phyloP scores from a whole-genome alignment of 2,797 vertebrate genomes.

The Spinus olivaceus region DNA sequence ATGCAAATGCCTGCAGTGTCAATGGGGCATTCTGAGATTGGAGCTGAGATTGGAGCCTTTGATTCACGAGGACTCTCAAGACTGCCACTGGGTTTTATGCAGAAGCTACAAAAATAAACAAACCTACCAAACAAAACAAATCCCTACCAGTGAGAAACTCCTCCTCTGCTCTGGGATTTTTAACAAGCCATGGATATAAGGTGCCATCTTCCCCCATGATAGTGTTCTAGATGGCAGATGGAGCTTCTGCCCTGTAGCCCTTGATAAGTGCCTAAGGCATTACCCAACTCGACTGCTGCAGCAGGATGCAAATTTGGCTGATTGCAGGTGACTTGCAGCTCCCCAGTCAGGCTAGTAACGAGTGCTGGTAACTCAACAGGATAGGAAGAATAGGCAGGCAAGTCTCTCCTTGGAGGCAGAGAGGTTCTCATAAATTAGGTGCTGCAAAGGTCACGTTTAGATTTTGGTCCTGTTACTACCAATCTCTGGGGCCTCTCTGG shows the following conservation, averaged over 20 bases:
- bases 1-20: background rate
- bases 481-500: background rate
- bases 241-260: background rate
- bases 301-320: background rate
- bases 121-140: background rate
- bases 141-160: background rate
- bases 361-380: background rate
- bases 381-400: background rate
- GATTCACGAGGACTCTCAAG: background rate
- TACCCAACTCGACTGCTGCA: rapidly evolving
- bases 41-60: background rate
- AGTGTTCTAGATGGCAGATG: background rate
- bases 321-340: background rate
- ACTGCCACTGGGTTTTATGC: background rate
- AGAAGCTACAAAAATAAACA: background rate
- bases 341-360: background rate
- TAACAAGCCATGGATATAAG: background rate
- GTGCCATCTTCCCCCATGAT: background rate
- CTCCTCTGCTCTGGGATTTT: background rate
- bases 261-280: background rate
- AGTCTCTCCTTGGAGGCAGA: background rate
- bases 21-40: background rate
- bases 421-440: background rate
- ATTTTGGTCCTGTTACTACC: background rate
- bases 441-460: background rate